Conservation (phyloP, 2,888 invertebrate genomes). For the Yponomeuta evonymella region DNA sequence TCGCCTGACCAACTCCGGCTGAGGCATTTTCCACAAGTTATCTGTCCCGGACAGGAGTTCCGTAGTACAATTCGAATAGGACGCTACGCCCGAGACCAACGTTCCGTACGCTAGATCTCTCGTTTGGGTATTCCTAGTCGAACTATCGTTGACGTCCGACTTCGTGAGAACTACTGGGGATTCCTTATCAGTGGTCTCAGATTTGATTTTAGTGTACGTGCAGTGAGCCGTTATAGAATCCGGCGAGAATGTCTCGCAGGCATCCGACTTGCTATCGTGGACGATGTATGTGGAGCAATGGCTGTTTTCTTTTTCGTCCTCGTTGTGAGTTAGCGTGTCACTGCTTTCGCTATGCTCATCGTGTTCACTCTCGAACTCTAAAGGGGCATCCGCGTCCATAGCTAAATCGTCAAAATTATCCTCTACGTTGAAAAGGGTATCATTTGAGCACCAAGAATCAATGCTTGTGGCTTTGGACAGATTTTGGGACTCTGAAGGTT, state of each 20-base stretch:
- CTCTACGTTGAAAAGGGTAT: constrained; percentile 79
- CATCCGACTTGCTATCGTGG: constrained; percentile 59
- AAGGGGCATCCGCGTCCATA: constrained; percentile 51
- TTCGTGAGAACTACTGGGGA: constrained; percentile 42
- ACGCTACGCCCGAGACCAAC: constrained; percentile 52
- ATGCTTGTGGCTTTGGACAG: constrained; percentile 76
- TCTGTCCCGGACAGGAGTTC: constrained; percentile 49
- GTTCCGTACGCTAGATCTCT: constrained; percentile 63
- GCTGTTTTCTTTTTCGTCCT: constrained; percentile 55
- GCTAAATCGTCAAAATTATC: constrained; percentile 72
- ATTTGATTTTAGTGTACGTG: constrained; percentile 61
- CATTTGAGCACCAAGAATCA: constrained; percentile 80
- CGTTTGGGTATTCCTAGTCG: constrained; percentile 53
- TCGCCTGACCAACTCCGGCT: constrained; percentile 54
- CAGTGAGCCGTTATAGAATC: constrained; percentile 62
- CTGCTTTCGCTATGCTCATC: constrained; percentile 53
- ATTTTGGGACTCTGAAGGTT: constrained; percentile 62
- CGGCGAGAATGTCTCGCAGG: constrained; percentile 57
- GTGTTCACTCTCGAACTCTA: constrained; percentile 33
- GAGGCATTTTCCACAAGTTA: constrained; percentile 52
- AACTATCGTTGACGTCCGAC: constrained; percentile 49
- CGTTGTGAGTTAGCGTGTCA: constrained; percentile 58
- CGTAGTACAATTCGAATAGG: constrained; percentile 60
- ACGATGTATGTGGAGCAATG: constrained; percentile 63
- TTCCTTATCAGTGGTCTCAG: constrained; percentile 41